A percentile compares a stretch with the other conserved stretches of the same genome.
Evolutionary conservation across 2,797 vertebrate genomes (phyloP).

Genomic region (Helicolenus hilgendorfi): DNA sequence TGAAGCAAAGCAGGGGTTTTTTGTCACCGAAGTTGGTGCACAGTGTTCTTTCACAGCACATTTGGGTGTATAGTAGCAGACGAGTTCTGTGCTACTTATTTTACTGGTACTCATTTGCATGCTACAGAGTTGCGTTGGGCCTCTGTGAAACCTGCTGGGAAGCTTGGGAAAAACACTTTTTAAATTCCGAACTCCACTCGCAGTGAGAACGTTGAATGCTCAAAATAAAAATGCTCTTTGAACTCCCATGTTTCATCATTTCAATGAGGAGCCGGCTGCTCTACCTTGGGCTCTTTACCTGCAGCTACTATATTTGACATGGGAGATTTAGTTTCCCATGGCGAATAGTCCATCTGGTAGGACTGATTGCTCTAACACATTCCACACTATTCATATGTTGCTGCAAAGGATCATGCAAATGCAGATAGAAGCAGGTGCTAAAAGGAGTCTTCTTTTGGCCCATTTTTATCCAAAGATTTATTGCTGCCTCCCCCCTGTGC

Average conservation of each 20-base stretch:
- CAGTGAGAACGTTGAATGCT: neutral
- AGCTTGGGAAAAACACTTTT: neutral
- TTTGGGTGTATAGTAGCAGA: neutral
- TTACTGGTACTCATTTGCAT: slow-evolving; percentile 17
- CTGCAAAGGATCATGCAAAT: neutral
- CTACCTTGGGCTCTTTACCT: neutral
- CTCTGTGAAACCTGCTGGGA: slow-evolving; percentile 28
- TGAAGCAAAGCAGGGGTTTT: neutral
- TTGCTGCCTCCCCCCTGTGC: neutral
- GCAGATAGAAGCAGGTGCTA: neutral
- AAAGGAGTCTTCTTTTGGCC: neutral
- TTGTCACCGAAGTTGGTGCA: neutral
- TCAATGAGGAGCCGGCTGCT: neutral
- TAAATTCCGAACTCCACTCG: neutral
- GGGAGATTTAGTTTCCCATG: neutral
- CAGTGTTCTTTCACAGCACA: neutral
- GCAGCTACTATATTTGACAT: neutral
- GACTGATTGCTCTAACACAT: neutral
- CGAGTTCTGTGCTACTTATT: neutral
- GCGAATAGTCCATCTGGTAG: neutral
- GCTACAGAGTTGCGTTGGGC: neutral
- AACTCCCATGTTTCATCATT: neutral
- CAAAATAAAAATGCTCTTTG: neutral
- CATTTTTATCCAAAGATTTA: neutral
- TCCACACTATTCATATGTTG: neutral